Conservation (phyloP, 2,113 vertebrate species). For the human region DNA sequence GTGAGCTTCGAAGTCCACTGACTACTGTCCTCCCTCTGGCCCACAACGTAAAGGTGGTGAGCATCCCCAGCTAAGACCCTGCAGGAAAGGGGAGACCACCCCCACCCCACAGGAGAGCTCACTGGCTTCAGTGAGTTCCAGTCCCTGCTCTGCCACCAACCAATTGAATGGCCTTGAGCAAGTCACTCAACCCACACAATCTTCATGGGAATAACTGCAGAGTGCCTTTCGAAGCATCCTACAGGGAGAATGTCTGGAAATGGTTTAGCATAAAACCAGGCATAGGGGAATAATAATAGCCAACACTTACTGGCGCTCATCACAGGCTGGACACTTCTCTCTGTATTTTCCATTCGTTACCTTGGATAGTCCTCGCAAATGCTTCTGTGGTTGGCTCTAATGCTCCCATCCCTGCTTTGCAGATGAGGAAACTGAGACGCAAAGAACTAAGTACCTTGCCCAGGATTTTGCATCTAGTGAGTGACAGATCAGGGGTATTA, state of each 20-base stretch:
- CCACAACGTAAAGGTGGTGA: accelerated
- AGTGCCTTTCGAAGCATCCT: accelerated
- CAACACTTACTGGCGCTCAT: not conserved
- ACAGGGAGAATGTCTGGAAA: not conserved
- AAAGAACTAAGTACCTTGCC: not conserved
- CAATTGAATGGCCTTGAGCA: not conserved
- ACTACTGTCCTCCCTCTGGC: no score
- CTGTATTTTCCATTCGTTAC: accelerated
- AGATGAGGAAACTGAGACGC: not conserved
- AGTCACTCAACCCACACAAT: accelerated
- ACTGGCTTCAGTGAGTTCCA: no score
- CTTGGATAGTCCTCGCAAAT: accelerated
- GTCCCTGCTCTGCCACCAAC: not conserved
- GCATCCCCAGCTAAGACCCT: accelerated
- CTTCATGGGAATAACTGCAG: accelerated
- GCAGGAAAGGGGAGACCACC: not conserved
- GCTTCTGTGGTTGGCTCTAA: accelerated
- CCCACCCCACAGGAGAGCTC: not conserved
- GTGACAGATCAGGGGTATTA: accelerated
- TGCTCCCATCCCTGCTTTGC: not conserved
- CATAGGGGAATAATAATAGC: accelerated
- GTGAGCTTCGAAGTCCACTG: not conserved
- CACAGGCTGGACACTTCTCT: accelerated
- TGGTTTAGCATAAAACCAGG: accelerated
- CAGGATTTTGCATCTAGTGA: not conserved